Conservation (phyloP, 1,140 invertebrate genomes). For the Gonioctena quinquepunctata region DNA sequence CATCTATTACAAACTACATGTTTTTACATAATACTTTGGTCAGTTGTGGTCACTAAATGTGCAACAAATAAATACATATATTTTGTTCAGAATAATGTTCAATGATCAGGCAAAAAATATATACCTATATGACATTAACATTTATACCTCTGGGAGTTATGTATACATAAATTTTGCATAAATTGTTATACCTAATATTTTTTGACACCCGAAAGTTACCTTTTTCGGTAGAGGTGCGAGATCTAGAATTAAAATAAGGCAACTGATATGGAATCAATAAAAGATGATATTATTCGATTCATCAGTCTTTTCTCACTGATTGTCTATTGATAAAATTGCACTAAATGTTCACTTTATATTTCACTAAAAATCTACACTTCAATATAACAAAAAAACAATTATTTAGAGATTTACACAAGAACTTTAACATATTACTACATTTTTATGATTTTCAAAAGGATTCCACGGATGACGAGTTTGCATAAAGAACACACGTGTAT, state of each 20-base stretch:
- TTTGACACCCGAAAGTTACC: neutral
- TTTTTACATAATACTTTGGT: slow-evolving; percentile 7
- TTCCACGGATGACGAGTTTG: neutral
- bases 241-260: neutral
- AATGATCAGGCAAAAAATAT: too few species aligned
- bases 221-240: neutral
- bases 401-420: too few species aligned
- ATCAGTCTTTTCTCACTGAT: neutral
- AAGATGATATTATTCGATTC: neutral
- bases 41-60: neutral
- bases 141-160: too few species aligned
- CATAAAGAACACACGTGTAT: too few species aligned
- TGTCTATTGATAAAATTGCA: slow-evolving; percentile 1
- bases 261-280: neutral
- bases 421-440: too few species aligned
- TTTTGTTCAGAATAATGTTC: neutral
- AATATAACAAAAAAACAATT: neutral
- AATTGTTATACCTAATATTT: too few species aligned
- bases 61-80: neutral
- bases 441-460: neutral
- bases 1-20: neutral
- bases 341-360: neutral
- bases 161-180: too few species aligned
- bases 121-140: too few species aligned
- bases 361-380: neutral